Percentiles rank a stretch among this genome's conserved stretches.
phyloP scores from a whole-genome alignment of 2,797 vertebrate genomes.

The Taeniopygia guttata region DNA sequence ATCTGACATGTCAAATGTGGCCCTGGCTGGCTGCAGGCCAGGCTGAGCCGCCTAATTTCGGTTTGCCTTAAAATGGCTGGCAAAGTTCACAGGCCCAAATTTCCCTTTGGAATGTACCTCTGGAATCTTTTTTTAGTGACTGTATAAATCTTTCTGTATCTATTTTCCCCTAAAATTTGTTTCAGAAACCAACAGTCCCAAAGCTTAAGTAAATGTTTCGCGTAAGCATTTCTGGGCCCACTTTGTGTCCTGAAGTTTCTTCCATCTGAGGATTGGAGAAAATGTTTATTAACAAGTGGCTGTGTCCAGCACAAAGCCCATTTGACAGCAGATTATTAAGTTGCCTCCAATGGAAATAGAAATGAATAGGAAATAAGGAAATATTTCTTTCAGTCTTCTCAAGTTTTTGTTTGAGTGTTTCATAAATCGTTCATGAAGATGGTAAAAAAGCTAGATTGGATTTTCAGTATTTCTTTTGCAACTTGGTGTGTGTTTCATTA shows the following conservation, averaged over 20 bases:
- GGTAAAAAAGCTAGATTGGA: background rate
- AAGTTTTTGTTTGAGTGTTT: background rate
- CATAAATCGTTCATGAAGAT: background rate
- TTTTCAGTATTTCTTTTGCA: slow-evolving; percentile 12
- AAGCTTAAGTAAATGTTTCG: background rate
- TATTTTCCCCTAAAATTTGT: background rate
- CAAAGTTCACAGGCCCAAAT: background rate
- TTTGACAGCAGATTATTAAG: background rate
- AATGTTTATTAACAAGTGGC: background rate
- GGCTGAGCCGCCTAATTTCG: background rate
- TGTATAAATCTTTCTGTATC: background rate
- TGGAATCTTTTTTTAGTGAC: background rate
- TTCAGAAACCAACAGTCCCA: background rate
- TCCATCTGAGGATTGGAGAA: background rate
- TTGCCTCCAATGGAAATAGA: background rate
- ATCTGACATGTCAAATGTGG: slow-evolving; percentile 31
- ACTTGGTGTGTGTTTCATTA: background rate
- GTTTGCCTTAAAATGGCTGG: slow-evolving; percentile 26
- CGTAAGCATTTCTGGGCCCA: background rate
- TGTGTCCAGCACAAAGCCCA: background rate
- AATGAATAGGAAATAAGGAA: background rate
- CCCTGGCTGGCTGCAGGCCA: slow-evolving; percentile 1
- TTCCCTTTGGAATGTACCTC: background rate
- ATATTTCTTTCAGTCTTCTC: background rate
- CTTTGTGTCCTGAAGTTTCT: background rate